Base-by-base conservation (phyloP, 2,113 vertebrate genomes). In the Channa maculata region DNA sequence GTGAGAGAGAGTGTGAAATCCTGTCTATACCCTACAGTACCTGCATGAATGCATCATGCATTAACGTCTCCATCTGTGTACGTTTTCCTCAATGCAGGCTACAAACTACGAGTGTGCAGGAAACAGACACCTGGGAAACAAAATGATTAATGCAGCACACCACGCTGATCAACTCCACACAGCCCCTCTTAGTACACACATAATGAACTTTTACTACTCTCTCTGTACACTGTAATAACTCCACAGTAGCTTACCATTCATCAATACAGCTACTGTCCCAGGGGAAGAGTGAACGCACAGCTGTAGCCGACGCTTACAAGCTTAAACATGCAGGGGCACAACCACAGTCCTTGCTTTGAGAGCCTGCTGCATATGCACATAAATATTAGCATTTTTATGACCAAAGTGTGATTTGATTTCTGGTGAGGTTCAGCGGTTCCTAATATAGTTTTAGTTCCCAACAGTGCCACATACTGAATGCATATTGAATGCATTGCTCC, bases 331-430 rank as follows among this genome's bases (percentile, higher is more conserved):
- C 65, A 41, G 64, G 10, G 34, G 8, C 58, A 62, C 38, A 61
- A 65, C 80, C 65, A 69, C 49, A 79, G 50, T 13, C 8, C 4
- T 38, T 46, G 51, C 63, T 53, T 61, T 65, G 36, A 70, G 55
- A 78, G 75, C 69, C 71, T 59, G 68, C 62, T 50, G 75, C 55
- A 83, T 50, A 41, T 52, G 54, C 63, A 52, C 44, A 48, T 67
- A 69, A 76, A 79, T 77, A 89, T 87, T 85, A 86, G 52, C 77
- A 87, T 86, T 81, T 90, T 88, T 86, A 89, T 90, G 76, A 86
- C 55, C 54, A 36, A 14, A 77, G 66, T 60, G 69, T 65, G 63
- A 79, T 89, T 82, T 61, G 68, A 83, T 88, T 84, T 78, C 60
- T 13, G 66, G 65, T 63, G 60, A 73, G 82, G 85, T 86, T 88